Evolutionary conservation across 2,888 invertebrate genomes (phyloP).

Genomic region (Calephelis perditalis): DNA sequence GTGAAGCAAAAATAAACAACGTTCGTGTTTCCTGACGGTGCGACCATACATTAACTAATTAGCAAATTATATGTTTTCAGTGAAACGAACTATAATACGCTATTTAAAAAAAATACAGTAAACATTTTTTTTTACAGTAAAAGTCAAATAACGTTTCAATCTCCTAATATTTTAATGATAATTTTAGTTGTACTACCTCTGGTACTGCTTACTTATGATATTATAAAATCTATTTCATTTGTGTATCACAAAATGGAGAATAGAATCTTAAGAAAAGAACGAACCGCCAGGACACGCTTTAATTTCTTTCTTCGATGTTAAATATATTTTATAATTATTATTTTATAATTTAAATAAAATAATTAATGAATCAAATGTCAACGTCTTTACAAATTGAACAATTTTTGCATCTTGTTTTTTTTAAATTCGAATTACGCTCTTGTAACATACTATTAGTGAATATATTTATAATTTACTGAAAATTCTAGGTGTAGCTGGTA

Average conservation of each 20-base stretch:
- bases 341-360: background rate
- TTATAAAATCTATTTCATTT: too few relatives aligned
- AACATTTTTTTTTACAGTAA: too few relatives aligned
- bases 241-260: background rate
- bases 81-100: too few relatives aligned
- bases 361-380: slow-evolving; percentile 7
- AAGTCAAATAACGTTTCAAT: too few relatives aligned
- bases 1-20: too few relatives aligned
- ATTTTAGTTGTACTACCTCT: too few relatives aligned
- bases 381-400: background rate
- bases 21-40: slow-evolving; percentile 3
- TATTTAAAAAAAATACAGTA: too few relatives aligned
- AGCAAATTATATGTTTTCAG: too few relatives aligned
- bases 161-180: too few relatives aligned
- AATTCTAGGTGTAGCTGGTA: too few relatives aligned
- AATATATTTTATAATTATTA: slow-evolving; percentile 1
- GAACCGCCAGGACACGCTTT: slow-evolving; percentile 1
- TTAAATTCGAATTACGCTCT: background rate
- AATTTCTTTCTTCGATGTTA: background rate
- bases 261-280: slow-evolving; percentile 2
- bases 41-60: background rate
- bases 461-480: too few relatives aligned
- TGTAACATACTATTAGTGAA: background rate
- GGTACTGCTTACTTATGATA: too few relatives aligned
- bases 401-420: background rate